phyloP scores from a whole-genome alignment of 2,797 vertebrate species.

The Pangasius macronema region DNA sequence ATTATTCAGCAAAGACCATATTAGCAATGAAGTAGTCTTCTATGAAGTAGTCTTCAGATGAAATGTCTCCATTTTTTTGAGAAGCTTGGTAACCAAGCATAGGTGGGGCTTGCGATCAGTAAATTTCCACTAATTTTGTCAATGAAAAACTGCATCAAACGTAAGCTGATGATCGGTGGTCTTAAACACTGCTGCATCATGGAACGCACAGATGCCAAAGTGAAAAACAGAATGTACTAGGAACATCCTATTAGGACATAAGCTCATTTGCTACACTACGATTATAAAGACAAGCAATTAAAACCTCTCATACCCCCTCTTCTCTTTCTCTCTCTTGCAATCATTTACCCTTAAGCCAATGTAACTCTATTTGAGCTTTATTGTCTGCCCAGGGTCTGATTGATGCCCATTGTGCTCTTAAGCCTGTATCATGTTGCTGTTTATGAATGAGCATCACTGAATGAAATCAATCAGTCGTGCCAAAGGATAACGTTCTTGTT shows the following conservation, averaged over 20 bases:
- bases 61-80: not conserved
- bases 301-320: slow-evolving; percentile 20
- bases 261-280: not conserved
- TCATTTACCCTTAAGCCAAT: slow-evolving; percentile 46
- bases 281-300: slow-evolving; percentile 17
- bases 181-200: not conserved
- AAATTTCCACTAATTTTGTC: too few relatives aligned
- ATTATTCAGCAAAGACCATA: not conserved
- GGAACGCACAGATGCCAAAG: not conserved
- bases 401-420: slow-evolving; percentile 46
- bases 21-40: not conserved
- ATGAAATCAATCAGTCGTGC: slow-evolving; percentile 47
- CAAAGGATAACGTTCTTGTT: slow-evolving; percentile 43
- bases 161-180: not conserved
- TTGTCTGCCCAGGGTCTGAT: slow-evolving; percentile 47
- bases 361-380: slow-evolving; percentile 39
- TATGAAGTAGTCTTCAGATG: too few relatives aligned
- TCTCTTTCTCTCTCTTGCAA: not conserved
- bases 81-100: not conserved
- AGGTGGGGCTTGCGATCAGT: not conserved
- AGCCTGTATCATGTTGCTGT: slow-evolving; percentile 52
- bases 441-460: slow-evolving; percentile 50
- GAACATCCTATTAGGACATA: not conserved
- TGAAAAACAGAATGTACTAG: not conserved
- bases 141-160: not conserved